Evolutionary conservation across 1,140 invertebrate genomes (phyloP), one percentile per base, ranked within the genome.

Genomic region (Charaxes varanes): DNA sequence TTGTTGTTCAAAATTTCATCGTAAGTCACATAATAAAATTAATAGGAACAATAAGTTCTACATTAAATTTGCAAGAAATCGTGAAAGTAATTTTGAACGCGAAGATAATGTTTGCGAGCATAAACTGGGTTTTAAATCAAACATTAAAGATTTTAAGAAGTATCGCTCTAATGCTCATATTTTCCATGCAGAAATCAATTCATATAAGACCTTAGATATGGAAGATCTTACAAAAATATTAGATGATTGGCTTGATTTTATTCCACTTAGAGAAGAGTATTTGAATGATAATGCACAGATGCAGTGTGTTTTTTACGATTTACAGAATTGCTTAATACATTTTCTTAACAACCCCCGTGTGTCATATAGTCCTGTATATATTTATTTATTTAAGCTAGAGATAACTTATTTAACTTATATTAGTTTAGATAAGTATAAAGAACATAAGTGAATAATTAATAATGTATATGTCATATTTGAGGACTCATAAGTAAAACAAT

Each of bases 231-330:
- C 41, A 17, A 23, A 46, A n/a, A 19, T 53, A 12, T 31, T 62
- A 17, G 32, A 52, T n/a, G 31, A 53, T 11, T 63, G 56, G 57
- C 22, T 62, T 10, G 41, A 46, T 24, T 13, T 38, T 11, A 41
- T 69, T 8, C 53, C 40, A 17, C 24, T 65, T 12, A 56, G 55
- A 10, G 23, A 14, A n/a, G 34, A 65, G 30, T 30, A 37, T 31
- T 36, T 37, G n/a, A n/a, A n/a, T n/a, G n/a, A n/a, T n/a, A n/a
- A n/a, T n/a, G n/a, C n/a, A n/a, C n/a, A n/a, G n/a, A n/a, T n/a
- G n/a, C n/a, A n/a, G n/a, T n/a, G n/a, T n/a, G n/a, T n/a, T n/a
- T n/a, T n/a, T n/a, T n/a, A n/a, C n/a, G n/a, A n/a, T n/a, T n/a
- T n/a, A n/a, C n/a, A n/a, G n/a, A n/a, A n/a, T n/a, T n/a, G n/a